Base-by-base conservation (phyloP, 92 coral and sea anemone species). In the Micromussa lordhowensis region DNA sequence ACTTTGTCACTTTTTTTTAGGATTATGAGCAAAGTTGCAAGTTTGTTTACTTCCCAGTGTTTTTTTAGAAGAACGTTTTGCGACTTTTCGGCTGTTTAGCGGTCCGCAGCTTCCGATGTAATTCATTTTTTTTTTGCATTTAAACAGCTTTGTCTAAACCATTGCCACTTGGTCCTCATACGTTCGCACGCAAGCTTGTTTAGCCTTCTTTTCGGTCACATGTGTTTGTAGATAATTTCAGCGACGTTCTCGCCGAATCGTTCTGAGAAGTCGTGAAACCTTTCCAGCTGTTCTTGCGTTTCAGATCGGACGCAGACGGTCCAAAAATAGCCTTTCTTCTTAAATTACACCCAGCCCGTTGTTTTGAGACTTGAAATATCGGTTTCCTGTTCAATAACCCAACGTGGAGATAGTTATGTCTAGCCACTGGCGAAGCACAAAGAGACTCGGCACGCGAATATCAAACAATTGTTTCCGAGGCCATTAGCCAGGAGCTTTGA, bases 361-460 rank as follows among this genome's bases (percentile, higher is more conserved):
- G 88, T 85, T 85, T 85, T 76, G 88, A 77, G 89, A 76, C 76
- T 78, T 86, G 83, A 59, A 64, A 86, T 76, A 86, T 86, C 89
- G 83, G 77, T 86, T 86, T 77, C 80, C 82, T 80, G 55, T 86
- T 86, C 40, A 86, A 86, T 61, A 86, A 78, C 77, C 75, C 71
- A 86, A 86, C 76, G 64, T 86, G 74, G 24, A 77, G 89, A 77
- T 78, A 77, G 89, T 86, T 77, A 44, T 86, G 89, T 86, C 89
- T 86, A 48, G 66, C 58, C 77, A 4, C 30, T 55, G 81, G 88
- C 72, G 55, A 57, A 74, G 48, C 61, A 58, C 55, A 58, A 38
- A 79, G 74, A 53, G 24, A 57, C 78, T 6, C 78, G 51, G 78
- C 78, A 73, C 34, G 78, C 61, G 53, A 84, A 84, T 84, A 84